Percentiles rank a stretch among this genome's conserved stretches.
phyloP scores from a whole-genome alignment of 2,113 vertebrate species.

The Choloepus hoffmanni region DNA sequence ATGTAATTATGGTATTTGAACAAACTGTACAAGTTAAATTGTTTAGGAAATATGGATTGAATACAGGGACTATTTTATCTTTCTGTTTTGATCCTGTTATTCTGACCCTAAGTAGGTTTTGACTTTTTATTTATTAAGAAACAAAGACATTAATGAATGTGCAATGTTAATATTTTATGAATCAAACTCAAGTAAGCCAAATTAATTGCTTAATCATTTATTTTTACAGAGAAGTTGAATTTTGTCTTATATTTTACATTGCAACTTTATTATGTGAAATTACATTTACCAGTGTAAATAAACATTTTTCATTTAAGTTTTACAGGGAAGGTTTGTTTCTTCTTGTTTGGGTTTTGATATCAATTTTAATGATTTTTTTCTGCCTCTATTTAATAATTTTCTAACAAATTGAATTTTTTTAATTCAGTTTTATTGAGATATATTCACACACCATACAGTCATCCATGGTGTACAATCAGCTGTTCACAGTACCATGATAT shows the following conservation, averaged over 20 bases:
- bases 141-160: background rate
- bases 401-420: background rate
- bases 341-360: background rate
- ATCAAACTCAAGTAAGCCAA: background rate
- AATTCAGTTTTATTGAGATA: no score
- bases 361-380: conserved; percentile 31
- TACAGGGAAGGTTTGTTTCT: background rate
- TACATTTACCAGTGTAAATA: background rate
- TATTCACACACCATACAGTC: no score
- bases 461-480: no score
- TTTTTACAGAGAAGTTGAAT: background rate
- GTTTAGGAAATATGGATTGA: no score
- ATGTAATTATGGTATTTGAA: no score
- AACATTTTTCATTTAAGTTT: background rate
- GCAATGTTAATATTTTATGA: background rate
- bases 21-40: no score
- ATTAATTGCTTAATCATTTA: background rate
- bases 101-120: background rate
- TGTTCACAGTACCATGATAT: no score
- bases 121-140: background rate
- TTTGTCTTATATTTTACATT: background rate
- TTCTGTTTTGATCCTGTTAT: background rate
- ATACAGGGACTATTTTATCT: background rate
- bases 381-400: background rate
- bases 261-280: background rate